Evolutionary conservation across 2,113 vertebrate genomes (phyloP).

Genomic region (Rhea pennata): DNA sequence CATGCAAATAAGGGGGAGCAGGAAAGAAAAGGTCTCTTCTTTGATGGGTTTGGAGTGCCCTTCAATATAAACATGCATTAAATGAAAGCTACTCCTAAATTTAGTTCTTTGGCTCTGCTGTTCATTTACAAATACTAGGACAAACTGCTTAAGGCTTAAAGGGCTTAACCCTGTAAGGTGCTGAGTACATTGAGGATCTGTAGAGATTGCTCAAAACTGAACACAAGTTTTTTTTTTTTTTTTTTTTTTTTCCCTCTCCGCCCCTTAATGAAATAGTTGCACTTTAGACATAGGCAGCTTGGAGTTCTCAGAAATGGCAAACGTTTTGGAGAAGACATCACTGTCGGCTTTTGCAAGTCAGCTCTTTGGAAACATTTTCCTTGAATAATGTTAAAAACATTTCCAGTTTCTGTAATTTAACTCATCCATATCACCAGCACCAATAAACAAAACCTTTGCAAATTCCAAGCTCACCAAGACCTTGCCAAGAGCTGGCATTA

Average conservation of each 20-base stretch:
- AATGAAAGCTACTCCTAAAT: background rate
- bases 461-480: slow-evolving; percentile 29
- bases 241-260: background rate
- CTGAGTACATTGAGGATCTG: background rate
- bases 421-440: slow-evolving; percentile 50
- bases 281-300: background rate
- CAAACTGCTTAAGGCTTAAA: background rate
- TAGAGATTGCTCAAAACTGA: background rate
- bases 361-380: slow-evolving; percentile 25
- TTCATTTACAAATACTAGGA: background rate
- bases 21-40: background rate
- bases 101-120: background rate
- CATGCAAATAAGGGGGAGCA: background rate
- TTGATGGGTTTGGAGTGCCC: background rate
- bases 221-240: background rate
- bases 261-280: background rate
- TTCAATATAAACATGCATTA: background rate
- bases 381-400: slow-evolving; percentile 48
- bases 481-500: slow-evolving; percentile 38
- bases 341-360: background rate
- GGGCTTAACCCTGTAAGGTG: background rate
- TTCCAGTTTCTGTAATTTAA: slow-evolving; percentile 59
- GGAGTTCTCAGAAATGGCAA: background rate
- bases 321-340: background rate
- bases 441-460: slow-evolving; percentile 23